Evolutionary conservation across 2,888 invertebrate genomes (phyloP).

Genomic region (Fragum fragum): DNA sequence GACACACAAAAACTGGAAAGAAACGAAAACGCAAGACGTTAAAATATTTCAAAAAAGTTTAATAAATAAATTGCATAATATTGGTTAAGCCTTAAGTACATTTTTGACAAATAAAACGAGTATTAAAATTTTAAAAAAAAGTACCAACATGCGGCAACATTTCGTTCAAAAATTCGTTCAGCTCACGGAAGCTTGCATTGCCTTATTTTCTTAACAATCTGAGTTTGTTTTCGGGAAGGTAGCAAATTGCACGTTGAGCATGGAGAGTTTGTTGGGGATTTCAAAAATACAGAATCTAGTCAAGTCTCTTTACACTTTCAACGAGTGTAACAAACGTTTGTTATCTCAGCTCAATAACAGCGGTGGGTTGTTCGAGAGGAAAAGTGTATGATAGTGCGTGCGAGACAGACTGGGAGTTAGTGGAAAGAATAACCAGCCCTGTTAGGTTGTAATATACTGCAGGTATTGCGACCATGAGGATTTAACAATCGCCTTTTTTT

Average conservation of each 20-base stretch:
- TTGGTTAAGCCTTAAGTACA: too few relatives aligned
- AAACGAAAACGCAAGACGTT: too few relatives aligned
- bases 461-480: neutral
- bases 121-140: too few relatives aligned
- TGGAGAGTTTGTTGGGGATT: neutral
- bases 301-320: too few relatives aligned
- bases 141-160: too few relatives aligned
- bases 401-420: neutral
- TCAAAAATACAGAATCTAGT: neutral
- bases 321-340: too few relatives aligned
- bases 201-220: neutral
- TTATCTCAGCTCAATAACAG: constrained; percentile 28
- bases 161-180: constrained; percentile 5
- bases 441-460: neutral
- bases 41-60: too few relatives aligned
- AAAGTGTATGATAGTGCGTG: neutral
- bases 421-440: neutral
- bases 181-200: constrained; percentile 7
- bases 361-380: constrained; percentile 16
- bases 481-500: constrained; percentile 7
- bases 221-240: neutral
- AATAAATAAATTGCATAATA: too few relatives aligned
- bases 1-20: constrained; percentile 2
- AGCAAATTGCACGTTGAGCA: neutral
- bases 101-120: too few relatives aligned